Evolutionary conservation across 2,797 vertebrate genomes (phyloP), one percentile per base, ranked within the genome.

Genomic region (Melanotaenia boesemani): DNA sequence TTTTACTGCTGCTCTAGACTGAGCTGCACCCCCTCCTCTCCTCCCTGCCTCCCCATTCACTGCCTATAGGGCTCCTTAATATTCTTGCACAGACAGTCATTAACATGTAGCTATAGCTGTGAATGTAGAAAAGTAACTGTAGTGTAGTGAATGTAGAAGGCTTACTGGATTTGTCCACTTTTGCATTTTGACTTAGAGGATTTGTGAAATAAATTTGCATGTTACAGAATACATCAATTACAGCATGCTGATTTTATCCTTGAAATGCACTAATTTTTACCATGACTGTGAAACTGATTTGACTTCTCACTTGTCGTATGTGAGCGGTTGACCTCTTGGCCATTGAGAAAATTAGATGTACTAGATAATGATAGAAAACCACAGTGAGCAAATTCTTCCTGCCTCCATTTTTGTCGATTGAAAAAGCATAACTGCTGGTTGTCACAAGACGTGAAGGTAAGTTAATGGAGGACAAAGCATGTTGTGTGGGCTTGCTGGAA

Each of bases 391-490:
- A 67, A 50, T 60, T n/a, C 30, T 44, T 54, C 54, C 24, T 63
- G 41, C 26, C 30, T 73, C 37, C 18, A 60, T 65, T 44, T 76
- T 68, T 72, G 28, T 48, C 37, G 41, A 77, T 41, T 77, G 78
- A 44, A 63, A 69, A 72, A 70, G 18, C 63, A 54, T 13, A 74
- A 46, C 60, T 67, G 52, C 55, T 39, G 55, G 22, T 73, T 81
- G 46, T 77, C 61, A 80, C 26, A 26, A 65, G 58, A 85, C 41
- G 22, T 62, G 37, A 88, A 87, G 81, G 59, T 85, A 89, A 79
- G 78, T 85, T 76, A 62, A 63, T 57, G 54, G 61, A 77, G 41
- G 72, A 58, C 20, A 68, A 58, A 65, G n/a, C 6, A 6, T 30
- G 56, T 32, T 65, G n/a, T 48, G 55, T 67, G 54, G 18, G 44